Evolutionary conservation across 1,140 invertebrate species (phyloP).

Genomic region (Aphelenchoides avenae): DNA sequence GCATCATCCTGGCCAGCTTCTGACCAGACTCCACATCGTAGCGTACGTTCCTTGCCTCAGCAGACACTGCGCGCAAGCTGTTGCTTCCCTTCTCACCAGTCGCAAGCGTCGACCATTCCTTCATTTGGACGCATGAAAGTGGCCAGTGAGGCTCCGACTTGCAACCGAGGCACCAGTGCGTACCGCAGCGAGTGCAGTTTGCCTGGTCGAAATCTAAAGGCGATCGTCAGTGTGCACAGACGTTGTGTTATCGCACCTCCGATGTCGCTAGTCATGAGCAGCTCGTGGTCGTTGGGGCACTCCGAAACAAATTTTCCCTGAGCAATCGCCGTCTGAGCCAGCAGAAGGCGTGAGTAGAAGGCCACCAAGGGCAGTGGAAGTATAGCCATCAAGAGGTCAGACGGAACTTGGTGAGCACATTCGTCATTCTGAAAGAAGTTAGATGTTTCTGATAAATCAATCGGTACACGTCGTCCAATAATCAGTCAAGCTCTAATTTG

Average conservation of each 20-base stretch:
- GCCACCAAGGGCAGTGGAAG: constrained; percentile 7
- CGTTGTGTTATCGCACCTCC: too few relatives aligned
- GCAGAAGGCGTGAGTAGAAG: not conserved
- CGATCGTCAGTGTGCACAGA: too few relatives aligned
- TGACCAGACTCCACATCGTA: constrained; percentile 1
- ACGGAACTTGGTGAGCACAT: constrained; percentile 2
- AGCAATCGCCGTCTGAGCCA: constrained; percentile 1
- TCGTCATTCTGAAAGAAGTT: constrained; percentile 13
- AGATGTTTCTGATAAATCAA: too few relatives aligned
- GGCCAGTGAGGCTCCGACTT: constrained; percentile 10
- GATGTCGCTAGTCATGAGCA: not conserved
- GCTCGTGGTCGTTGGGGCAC: constrained; percentile 8
- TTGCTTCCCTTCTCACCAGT: not conserved
- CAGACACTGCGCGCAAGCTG: constrained; percentile 8
- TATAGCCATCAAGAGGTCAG: not conserved
- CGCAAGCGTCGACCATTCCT: constrained; percentile 5
- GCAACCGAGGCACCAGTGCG: constrained; percentile 9
- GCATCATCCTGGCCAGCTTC: constrained; percentile 9
- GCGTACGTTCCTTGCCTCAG: constrained; percentile 3
- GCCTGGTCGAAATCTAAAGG: constrained; percentile 4
- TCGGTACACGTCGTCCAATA: too few relatives aligned
- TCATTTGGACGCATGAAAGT: constrained; percentile 3
- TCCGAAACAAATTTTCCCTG: constrained; percentile 4
- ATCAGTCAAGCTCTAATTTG: too few relatives aligned
- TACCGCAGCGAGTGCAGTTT: constrained; percentile 7